Conservation (phyloP, 2,888 invertebrate species). For the Hemicrepidius hirtus region DNA sequence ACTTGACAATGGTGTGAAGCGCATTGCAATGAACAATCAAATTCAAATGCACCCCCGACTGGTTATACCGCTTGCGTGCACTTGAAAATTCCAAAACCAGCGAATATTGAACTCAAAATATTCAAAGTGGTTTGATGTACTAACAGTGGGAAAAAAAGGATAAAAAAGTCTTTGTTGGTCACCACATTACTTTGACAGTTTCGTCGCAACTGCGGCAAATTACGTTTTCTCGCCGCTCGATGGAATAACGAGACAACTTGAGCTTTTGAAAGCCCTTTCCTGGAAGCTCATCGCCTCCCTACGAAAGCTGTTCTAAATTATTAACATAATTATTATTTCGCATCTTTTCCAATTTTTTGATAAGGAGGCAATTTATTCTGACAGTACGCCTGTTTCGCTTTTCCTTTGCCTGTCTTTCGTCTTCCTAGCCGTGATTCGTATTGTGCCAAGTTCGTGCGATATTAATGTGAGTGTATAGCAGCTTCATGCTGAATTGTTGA, state of each 20-base stretch:
- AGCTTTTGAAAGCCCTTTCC: slow-evolving; percentile 35
- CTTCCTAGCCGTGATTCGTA: slow-evolving; percentile 46
- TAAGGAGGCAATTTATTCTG: slow-evolving; percentile 50
- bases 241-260: slow-evolving; percentile 40
- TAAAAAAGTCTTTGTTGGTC: neutral
- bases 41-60: slow-evolving; percentile 43
- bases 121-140: neutral
- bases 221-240: slow-evolving; percentile 31
- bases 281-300: slow-evolving; percentile 32
- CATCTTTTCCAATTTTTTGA: slow-evolving; percentile 46
- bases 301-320: slow-evolving; percentile 45
- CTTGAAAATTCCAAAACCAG: neutral
- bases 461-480: slow-evolving; percentile 51
- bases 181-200: slow-evolving; percentile 19
- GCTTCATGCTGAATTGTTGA: slow-evolving; percentile 34
- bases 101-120: slow-evolving; percentile 2
- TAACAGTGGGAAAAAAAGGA: neutral
- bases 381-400: slow-evolving; percentile 39
- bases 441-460: slow-evolving; percentile 54
- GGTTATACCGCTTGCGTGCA: slow-evolving; percentile 23
- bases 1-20: slow-evolving; percentile 53
- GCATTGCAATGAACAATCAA: slow-evolving; percentile 60
- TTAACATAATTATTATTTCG: slow-evolving; percentile 51
- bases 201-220: slow-evolving; percentile 33
- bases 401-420: slow-evolving; percentile 37